Conservation (phyloP, 2,888 invertebrate species). For the Eupithecia inturbata region DNA sequence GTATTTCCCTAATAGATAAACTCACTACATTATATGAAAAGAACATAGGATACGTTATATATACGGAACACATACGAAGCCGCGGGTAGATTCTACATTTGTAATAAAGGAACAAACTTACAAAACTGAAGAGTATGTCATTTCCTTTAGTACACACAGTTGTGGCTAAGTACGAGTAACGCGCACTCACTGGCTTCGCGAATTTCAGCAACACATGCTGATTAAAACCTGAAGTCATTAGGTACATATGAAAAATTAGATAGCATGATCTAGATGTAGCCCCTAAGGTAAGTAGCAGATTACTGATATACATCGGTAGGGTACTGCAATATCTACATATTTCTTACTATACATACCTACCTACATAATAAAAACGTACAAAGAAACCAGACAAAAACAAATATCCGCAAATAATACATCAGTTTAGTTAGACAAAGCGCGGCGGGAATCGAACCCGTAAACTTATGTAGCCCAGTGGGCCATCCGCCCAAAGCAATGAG, state of each 20-base stretch:
- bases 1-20: too few relatives aligned
- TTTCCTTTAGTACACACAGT: neutral
- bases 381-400: too few relatives aligned
- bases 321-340: too few relatives aligned
- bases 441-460: too few relatives aligned
- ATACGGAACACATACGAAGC: neutral
- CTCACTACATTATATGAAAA: too few relatives aligned
- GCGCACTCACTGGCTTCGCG: neutral
- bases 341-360: too few relatives aligned
- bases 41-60: neutral
- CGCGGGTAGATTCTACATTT: neutral
- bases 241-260: neutral
- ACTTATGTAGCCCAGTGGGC: too few relatives aligned
- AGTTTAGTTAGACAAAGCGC: too few relatives aligned
- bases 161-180: neutral
- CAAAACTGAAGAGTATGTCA: neutral
- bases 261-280: neutral
- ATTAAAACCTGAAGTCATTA: neutral
- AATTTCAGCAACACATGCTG: slow-evolving; percentile 1
- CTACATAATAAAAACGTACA: too few relatives aligned
- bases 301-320: too few relatives aligned
- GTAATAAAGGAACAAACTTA: neutral
- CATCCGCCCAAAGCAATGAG: too few relatives aligned
- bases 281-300: neutral
- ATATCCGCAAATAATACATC: too few relatives aligned